Evolutionary conservation across 2,113 vertebrate species (phyloP), one percentile per base, ranked within the genome.

Genomic region (Brachypodius melanocephalos): DNA sequence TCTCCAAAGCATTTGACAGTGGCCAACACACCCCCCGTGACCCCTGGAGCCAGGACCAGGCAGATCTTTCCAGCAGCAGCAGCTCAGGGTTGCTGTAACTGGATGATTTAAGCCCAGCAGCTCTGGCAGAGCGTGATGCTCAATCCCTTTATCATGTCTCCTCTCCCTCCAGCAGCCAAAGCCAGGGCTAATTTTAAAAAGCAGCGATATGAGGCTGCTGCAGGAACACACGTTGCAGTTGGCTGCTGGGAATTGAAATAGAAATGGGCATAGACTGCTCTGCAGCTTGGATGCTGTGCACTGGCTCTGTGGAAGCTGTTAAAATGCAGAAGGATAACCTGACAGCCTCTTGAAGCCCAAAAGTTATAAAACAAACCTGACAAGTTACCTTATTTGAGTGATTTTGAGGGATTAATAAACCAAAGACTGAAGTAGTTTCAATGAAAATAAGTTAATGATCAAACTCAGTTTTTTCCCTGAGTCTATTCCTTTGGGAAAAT

Each of bases 121-220:
- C 69, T 48, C 63, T 7, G 24, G 36, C 91, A 75, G 84, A 89
- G 87, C 9, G 0, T 2, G 85, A 77, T 77, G 95, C 91, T 82
- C 94, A 40, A 62, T 79, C 87, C 87, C 78, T 96, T 96, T 95
- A 94, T 95, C 94, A 1, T 7, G 8, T 67, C 91, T 45, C 63
- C 78, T 82, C 59, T 96, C 34, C 67, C 75, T 14, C 12, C 6
- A 6, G 85, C 94, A 73, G 87, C 68, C 82, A 12, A 42, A 85
- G 88, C 3, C 3, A 71, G 85, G 73, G 88, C 94, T 96, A 95
- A 97, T 95, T 97, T 96, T 97, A 95, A 95, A 92, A 90, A 88
- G 90, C 90, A 90, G 92, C 1, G 86, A 96, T 94, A 95, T 0
- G 91, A 89, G 9, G 76, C 72, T 83, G 91, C 3, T 65, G 83